Conservation (phyloP, 2,797 vertebrate genomes). For the Spinibarbus caldwelli region DNA sequence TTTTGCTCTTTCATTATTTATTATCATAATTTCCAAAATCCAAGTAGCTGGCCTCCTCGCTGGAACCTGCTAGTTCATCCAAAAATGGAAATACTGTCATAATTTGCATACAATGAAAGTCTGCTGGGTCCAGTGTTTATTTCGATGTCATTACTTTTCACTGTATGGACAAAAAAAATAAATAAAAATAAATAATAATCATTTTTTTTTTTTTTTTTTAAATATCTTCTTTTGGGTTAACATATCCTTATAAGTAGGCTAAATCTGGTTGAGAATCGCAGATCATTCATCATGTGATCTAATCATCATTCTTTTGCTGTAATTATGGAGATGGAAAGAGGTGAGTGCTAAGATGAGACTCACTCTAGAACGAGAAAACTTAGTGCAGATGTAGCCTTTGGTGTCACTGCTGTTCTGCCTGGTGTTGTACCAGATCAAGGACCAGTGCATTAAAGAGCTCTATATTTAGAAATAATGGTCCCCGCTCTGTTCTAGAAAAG, state of each 20-base stretch:
- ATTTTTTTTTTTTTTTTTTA: neutral
- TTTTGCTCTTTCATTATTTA: too few species aligned
- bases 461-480: slow-evolving; percentile 62
- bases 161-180: neutral
- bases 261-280: neutral
- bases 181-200: too few species aligned
- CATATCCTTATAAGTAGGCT: neutral
- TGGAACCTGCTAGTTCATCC: too few species aligned
- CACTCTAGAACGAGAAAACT: slow-evolving; percentile 13
- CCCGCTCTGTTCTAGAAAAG: slow-evolving; percentile 36
- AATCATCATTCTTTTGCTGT: slow-evolving; percentile 15
- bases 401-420: slow-evolving; percentile 44
- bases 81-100: too few species aligned
- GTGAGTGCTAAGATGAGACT: slow-evolving; percentile 22
- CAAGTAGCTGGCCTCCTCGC: too few species aligned
- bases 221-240: neutral
- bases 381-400: slow-evolving; percentile 43
- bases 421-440: slow-evolving; percentile 42
- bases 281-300: neutral
- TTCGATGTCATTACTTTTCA: neutral
- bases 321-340: neutral
- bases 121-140: neutral
- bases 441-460: slow-evolving; percentile 42
- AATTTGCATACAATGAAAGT: neutral
- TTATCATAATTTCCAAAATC: too few species aligned